Conservation (phyloP, 2,797 vertebrate species). For the Darevskia nairensis region DNA sequence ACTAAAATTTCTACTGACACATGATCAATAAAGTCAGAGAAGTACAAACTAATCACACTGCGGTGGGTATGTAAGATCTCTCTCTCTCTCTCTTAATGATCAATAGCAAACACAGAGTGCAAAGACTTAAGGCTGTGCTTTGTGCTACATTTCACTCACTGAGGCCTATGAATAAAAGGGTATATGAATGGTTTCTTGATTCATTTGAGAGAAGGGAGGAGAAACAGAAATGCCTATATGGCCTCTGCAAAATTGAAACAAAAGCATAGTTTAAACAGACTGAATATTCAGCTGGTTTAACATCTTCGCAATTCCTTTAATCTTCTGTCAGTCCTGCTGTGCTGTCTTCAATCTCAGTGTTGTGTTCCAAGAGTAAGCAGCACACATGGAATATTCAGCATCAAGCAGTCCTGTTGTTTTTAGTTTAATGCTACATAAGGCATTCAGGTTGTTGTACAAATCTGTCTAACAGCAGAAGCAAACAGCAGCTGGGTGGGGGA, state of each 20-base stretch:
- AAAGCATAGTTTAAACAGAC: neutral
- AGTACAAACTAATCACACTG: neutral
- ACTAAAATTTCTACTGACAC: constrained; percentile 26
- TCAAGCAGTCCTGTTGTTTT: neutral
- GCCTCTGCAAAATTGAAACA: neutral
- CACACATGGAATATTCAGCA: neutral
- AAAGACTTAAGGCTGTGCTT: neutral
- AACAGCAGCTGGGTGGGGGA: neutral
- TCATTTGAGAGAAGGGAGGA: neutral
- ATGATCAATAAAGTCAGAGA: neutral
- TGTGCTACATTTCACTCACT: neutral
- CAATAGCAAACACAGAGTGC: constrained; percentile 6
- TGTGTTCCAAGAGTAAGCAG: neutral
- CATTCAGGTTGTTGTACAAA: neutral
- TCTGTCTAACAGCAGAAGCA: neutral
- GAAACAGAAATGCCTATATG: neutral
- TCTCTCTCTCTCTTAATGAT: neutral
- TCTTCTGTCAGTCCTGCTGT: neutral
- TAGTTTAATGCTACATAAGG: neutral
- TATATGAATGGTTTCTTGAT: neutral
- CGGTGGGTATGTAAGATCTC: neutral
- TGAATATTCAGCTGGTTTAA: neutral
- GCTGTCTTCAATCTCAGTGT: neutral
- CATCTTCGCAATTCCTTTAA: neutral
- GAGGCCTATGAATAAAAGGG: neutral